Evolutionary conservation across 2,113 vertebrate genomes (phyloP).

Genomic region (Forbesichthys agassizii): DNA sequence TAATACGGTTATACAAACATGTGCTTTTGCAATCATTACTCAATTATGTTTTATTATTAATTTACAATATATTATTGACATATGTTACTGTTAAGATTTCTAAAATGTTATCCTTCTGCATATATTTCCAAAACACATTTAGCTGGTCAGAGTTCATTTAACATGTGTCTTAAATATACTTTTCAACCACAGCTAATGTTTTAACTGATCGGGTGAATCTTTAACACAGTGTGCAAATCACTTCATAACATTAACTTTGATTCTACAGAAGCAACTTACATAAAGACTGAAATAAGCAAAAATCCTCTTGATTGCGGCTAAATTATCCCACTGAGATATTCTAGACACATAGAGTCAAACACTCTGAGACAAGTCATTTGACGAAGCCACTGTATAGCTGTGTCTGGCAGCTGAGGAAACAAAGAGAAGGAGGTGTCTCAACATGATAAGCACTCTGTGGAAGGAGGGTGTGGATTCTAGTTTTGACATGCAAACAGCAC

Average conservation of each 20-base stretch:
- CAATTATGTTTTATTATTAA: too few species aligned
- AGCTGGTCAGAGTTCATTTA: too few species aligned
- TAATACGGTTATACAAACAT: too few species aligned
- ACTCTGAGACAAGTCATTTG: conserved; percentile 5
- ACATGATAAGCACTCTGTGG: conserved; percentile 65
- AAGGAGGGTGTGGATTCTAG: conserved; percentile 82
- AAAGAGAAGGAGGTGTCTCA: conserved; percentile 68
- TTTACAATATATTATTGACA: too few species aligned
- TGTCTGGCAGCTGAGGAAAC: conserved; percentile 41
- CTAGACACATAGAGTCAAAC: conserved; percentile 22
- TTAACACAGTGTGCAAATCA: conserved; percentile 4
- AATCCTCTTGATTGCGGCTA: conserved; percentile 48
- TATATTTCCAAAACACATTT: too few species aligned
- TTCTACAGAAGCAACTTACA: conserved; percentile 63
- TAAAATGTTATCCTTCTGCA: too few species aligned
- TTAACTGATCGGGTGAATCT: background rate
- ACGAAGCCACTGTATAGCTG: conserved; percentile 4
- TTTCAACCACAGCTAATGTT: background rate
- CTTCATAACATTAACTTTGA: background rate
- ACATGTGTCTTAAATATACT: background rate
- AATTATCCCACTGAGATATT: conserved; percentile 38
- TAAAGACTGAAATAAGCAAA: conserved; percentile 46
- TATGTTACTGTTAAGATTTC: too few species aligned
- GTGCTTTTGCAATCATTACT: too few species aligned
- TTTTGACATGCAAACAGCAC: conserved; percentile 80